Percentiles rank a stretch among this genome's conserved stretches.
These are phyloP conservation scores for Xiphorhynchus erythropygius DNA, from an alignment of 2,797 vertebrate genomes.

Conservation along the genomic window DNA sequence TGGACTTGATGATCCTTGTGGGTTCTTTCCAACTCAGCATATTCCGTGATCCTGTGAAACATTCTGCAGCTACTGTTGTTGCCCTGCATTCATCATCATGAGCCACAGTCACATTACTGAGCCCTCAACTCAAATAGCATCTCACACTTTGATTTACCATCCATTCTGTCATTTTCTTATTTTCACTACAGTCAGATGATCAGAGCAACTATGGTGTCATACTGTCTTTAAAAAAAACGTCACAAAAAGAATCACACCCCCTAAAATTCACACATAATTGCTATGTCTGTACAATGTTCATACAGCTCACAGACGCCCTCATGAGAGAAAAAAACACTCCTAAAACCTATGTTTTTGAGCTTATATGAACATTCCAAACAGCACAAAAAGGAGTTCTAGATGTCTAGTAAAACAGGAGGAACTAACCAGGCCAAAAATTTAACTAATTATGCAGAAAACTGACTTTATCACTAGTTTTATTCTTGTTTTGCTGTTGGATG, in stretches of 20 bases:
- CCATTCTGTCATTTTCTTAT: not conserved
- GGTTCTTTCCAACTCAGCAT: not conserved
- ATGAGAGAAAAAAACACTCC: not conserved
- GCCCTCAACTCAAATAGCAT: not conserved
- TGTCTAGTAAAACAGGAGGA: not conserved
- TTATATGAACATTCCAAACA: not conserved
- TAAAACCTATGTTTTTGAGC: not conserved
- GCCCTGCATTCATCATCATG: not conserved
- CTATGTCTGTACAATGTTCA: not conserved
- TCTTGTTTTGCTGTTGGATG: not conserved
- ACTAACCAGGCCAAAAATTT: not conserved
- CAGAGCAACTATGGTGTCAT: not conserved
- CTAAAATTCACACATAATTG: not conserved
- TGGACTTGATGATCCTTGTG: not conserved
- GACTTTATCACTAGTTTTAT: not conserved
- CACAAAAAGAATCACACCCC: not conserved
- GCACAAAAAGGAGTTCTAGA: not conserved
- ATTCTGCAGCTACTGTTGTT: not conserved
- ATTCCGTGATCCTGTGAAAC: not conserved
- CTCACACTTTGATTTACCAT: not conserved
- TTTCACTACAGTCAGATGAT: not conserved
- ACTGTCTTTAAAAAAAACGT: not conserved
- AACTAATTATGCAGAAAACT: not conserved
- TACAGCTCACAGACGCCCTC: not conserved
- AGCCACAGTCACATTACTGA: not conserved